Conservation (phyloP, 2,797 vertebrate species). For the Nyctibius grandis region DNA sequence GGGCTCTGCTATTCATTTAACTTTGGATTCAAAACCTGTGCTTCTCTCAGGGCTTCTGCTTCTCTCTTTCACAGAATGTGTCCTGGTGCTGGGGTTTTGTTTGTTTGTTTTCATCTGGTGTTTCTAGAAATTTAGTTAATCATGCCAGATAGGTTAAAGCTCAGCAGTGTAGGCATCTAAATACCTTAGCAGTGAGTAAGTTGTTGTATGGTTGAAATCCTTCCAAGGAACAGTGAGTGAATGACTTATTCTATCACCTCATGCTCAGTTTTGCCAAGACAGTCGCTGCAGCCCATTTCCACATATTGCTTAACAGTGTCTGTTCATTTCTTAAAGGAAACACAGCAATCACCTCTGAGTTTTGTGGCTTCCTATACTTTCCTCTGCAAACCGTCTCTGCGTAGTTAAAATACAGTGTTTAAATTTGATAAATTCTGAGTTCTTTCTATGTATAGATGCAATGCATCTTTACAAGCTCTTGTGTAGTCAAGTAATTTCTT, state of each 20-base stretch:
- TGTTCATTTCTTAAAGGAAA: neutral
- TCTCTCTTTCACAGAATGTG: neutral
- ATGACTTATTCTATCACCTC: neutral
- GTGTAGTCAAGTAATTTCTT: neutral
- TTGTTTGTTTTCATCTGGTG: neutral
- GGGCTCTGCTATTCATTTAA: no score
- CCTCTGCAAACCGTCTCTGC: neutral
- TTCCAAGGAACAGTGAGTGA: neutral
- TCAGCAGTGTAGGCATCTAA: neutral
- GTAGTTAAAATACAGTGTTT: neutral
- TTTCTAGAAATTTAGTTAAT: neutral
- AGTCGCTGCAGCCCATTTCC: neutral
- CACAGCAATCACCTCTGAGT: neutral
- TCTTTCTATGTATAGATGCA: neutral
- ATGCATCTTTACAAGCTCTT: neutral
- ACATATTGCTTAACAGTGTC: neutral
- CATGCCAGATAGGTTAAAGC: neutral
- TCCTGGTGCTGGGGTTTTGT: neutral
- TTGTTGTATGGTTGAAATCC: neutral
- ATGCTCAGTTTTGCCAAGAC: neutral
- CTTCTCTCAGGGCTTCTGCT: neutral
- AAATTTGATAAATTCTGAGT: neutral
- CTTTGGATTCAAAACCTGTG: neutral
- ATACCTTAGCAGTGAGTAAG: neutral
- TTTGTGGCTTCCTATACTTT: neutral